Evolutionary conservation across 2,888 invertebrate genomes (phyloP).

Genomic region (Sturmia bella): DNA sequence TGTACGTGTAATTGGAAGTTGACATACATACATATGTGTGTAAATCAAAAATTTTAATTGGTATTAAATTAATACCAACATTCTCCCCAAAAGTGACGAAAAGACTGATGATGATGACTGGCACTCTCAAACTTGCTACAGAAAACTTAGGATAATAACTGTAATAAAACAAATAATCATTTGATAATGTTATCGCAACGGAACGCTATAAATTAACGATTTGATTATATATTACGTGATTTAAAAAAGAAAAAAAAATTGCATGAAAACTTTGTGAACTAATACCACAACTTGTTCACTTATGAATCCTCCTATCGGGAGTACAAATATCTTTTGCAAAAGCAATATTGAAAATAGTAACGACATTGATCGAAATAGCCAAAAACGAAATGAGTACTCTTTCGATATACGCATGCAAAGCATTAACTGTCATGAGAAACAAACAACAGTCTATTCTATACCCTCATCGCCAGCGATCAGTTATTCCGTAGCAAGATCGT

Average conservation of each 20-base stretch:
- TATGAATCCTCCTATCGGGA: constrained; percentile 36
- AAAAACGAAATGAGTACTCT: constrained; percentile 23
- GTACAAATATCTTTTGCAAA: constrained; percentile 10
- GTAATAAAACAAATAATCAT: constrained; percentile 1
- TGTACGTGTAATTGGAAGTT: too few species aligned
- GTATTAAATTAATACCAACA: too few species aligned
- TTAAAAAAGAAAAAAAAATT: constrained; percentile 29
- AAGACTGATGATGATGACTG: constrained; percentile 37
- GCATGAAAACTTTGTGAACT: constrained; percentile 9
- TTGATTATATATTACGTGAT: constrained; percentile 24
- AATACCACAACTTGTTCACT: constrained; percentile 32
- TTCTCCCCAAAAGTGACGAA: too few species aligned
- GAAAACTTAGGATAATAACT: background rate
- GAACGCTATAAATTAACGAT: constrained; percentile 17
- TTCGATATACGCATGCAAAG: constrained; percentile 28
- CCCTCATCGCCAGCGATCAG: constrained; percentile 54
- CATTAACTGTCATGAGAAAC: constrained; percentile 41
- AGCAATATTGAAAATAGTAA: constrained; percentile 14
- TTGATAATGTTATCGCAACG: constrained; percentile 61
- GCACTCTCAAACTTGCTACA: background rate
- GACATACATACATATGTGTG: too few species aligned
- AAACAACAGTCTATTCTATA: constrained; percentile 70
- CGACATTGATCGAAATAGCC: constrained; percentile 26
- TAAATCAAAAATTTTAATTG: too few species aligned
- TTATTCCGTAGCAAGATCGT: constrained; percentile 26